phyloP scores from a whole-genome alignment of 2,113 vertebrate species.

The Equus przewalskii region DNA sequence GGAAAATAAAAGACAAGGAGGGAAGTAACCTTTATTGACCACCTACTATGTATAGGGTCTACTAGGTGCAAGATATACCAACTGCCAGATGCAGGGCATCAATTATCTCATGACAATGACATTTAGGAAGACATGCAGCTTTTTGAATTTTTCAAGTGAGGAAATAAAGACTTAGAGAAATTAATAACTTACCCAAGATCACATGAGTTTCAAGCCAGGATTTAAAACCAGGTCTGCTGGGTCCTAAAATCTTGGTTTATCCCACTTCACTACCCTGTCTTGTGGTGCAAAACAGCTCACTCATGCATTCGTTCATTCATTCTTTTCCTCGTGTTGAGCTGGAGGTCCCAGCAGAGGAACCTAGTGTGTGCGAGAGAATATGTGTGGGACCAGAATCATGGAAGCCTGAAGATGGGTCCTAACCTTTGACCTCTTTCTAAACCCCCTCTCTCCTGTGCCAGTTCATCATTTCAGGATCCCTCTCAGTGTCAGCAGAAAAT shows the following conservation, averaged over 20 bases:
- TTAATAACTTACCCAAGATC: background rate
- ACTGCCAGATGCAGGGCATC: background rate
- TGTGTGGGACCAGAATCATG: background rate
- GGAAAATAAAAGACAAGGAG: background rate
- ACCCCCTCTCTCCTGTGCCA: background rate
- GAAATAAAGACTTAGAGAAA: background rate
- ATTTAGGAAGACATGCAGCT: background rate
- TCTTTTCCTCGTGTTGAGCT: background rate
- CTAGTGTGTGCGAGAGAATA: background rate
- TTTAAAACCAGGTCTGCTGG: background rate
- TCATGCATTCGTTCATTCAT: background rate
- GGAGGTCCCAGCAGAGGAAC: background rate
- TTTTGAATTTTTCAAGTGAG: background rate
- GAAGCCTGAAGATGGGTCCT: background rate
- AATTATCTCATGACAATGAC: background rate
- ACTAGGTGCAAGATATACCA: background rate
- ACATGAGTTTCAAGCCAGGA: background rate
- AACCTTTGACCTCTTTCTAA: background rate
- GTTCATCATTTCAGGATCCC: slow-evolving; percentile 69
- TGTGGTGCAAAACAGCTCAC: background rate
- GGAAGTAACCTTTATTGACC: background rate
- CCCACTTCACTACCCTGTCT: background rate
- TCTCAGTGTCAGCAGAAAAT: slow-evolving; percentile 29
- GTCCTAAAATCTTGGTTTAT: background rate
- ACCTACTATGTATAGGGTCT: background rate